Evolutionary conservation across 2,797 vertebrate genomes (phyloP).

Genomic region (Alauda arvensis): DNA sequence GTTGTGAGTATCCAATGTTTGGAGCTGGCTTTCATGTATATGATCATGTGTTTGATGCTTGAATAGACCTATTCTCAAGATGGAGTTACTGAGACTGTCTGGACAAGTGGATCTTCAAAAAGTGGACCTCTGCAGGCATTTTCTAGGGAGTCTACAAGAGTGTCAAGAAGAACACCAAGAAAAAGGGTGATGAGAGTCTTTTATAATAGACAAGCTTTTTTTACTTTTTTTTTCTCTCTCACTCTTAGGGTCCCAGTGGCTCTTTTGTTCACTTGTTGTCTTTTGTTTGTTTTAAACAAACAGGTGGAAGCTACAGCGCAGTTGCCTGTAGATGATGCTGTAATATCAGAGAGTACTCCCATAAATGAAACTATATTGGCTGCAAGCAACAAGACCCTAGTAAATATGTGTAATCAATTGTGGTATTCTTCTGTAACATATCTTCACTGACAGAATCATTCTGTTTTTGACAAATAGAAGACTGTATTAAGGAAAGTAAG

Average conservation of each 20-base stretch:
- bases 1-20: conserved; percentile 37
- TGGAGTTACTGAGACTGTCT: conserved; percentile 73
- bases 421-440: conserved; percentile 58
- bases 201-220: conserved; percentile 59
- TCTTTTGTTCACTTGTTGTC: conserved; percentile 72
- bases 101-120: conserved; percentile 79
- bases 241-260: conserved; percentile 52
- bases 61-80: conserved; percentile 76
- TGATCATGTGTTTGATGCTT: conserved; percentile 75
- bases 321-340: conserved; percentile 79
- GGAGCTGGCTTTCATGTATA: conserved; percentile 55
- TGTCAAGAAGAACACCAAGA: conserved; percentile 77
- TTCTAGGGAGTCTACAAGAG: conserved; percentile 77
- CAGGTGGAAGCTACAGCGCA: conserved; percentile 78
- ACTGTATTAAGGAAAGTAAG: not conserved
- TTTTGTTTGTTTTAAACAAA: conserved; percentile 76
- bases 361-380: conserved; percentile 79
- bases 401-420: conserved; percentile 73
- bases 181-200: conserved; percentile 81
- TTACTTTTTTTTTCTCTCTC: conserved; percentile 4
- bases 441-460: not conserved
- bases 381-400: conserved; percentile 80
- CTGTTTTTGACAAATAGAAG: not conserved
- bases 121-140: conserved; percentile 78
- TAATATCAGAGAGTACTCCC: conserved; percentile 75